Base-by-base conservation (phyloP, 2,797 vertebrate genomes). In the Cuculus canorus region DNA sequence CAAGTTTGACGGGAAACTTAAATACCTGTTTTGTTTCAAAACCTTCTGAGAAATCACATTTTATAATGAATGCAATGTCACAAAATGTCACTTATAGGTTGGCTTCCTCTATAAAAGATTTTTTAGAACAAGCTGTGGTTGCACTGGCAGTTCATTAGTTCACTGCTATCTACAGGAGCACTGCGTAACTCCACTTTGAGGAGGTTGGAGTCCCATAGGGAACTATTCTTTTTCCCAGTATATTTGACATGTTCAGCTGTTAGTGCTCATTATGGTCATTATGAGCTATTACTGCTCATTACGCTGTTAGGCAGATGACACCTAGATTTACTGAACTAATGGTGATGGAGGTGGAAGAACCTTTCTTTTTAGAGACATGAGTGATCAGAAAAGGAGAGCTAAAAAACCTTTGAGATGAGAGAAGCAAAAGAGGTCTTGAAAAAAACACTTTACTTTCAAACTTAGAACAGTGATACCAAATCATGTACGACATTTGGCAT, bases 241-340 rank as follows among this genome's bases (percentile, higher is more conserved):
- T 96, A 96, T 97, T 97, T 97, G 95, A 97, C 95, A 96, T 33
- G 93, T 86, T 96, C 96, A 93, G 94, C 94, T 96, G 95, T 94
- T 97, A 96, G 77, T 80, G 82, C 88, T 97, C 94, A 95, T 96
- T 96, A 97, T 25, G 85, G 93, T 93, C 95, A 93, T 96, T 97
- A 96, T 82, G 81, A 96, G 87, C 94, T 93, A 96, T 96, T 97
- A 96, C 92, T 72, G 57, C 93, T 97, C 95, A 94, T 96, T 97
- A 97, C 13, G 61, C 89, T 92, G 91, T 96, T 97, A 96, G 85
- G 90, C 72, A 95, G 96, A 95, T 94, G 95, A 97, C 92, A 96
- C 91, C 92, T 87, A 84, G 93, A 96, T 96, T 94, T 95, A 88
- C 93, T 86, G 86, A 92, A 59, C 76, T 96, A 90, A 87, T 91